Evolutionary conservation across 2,797 vertebrate genomes (phyloP), one percentile per base, ranked within the genome.

Genomic region (Synanceia verrucosa): DNA sequence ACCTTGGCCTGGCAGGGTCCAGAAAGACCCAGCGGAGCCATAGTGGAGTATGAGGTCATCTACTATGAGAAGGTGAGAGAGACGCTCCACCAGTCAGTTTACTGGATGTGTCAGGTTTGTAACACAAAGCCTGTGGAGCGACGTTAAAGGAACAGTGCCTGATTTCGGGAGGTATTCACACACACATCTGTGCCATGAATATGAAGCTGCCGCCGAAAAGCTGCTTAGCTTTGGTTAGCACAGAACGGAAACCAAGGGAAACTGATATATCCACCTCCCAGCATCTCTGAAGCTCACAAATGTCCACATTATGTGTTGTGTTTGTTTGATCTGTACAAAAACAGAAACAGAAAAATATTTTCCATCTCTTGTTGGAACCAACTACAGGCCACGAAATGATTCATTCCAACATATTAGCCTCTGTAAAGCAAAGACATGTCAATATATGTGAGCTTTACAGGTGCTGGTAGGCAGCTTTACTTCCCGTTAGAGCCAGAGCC

Each of bases 1-100:
- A 96, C 95, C 47, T 93, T 96, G 86, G 94, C 95, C 55, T 96
- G 95, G 93, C 94, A 96, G 87, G 95, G 93, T 61, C 94, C 94
- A 0, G 93, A 95, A 78, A 92, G 93, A 82, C 92, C 94, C 71
- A 94, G 90, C 13, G 94, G 94, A 39, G 94, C 73, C 18, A 93
- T 94, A 8, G 92, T 96, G 76, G 95, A 95, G 79, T 96, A 95
- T 83, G 95, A 96, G 85, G 94, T 96, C 73, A 95, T 95, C 84
- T 96, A 95, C 84, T 96, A 95, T 33, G 95, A 96, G 84, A 96
- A 96, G 94, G 95, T 95, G 89, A 92, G 86, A 78, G 12, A 62
- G 48, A 63, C 36, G 18, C 24, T 41, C 16, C 18, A 47, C 23
- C 28, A n/a, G 16, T 50, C 39, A 29, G 14, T 36, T 63, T 28